These are phyloP conservation scores for Perdita meconis DNA, from an alignment of 2,888 invertebrate species.

Conservation along the genomic window DNA sequence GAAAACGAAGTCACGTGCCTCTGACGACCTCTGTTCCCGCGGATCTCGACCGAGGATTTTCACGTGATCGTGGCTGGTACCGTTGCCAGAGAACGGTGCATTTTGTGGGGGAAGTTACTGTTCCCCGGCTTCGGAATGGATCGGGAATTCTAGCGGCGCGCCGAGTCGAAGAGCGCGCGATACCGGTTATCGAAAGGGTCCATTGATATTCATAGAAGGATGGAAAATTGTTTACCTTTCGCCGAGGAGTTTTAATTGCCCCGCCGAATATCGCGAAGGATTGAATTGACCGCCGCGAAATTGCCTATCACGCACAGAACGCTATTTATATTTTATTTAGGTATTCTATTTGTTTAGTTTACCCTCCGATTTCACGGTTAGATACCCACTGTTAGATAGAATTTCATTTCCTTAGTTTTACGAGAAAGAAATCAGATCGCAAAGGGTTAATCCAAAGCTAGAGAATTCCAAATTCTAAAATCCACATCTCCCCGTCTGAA, in stretches of 20 bases:
- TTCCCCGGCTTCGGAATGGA: conserved; percentile 3
- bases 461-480: no score
- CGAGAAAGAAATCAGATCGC: no score
- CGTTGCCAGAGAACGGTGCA: conserved; percentile 21
- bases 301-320: no score
- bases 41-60: conserved; percentile 55
- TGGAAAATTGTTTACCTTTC: background rate
- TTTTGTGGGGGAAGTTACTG: conserved; percentile 29
- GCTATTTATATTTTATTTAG: no score
- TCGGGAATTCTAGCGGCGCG: background rate
- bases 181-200: background rate
- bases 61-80: conserved; percentile 40
- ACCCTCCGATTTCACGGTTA: no score
- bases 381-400: no score
- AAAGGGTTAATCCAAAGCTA: no score
- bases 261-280: background rate
- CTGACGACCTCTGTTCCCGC: conserved; percentile 46
- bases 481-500: no score
- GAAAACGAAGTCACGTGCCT: conserved; percentile 55
- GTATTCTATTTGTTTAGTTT: no score
- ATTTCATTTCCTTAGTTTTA: no score
- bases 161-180: background rate
- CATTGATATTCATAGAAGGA: background rate
- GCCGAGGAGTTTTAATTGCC: background rate
- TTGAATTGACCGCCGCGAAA: no score